Evolutionary conservation across 2,888 invertebrate species (phyloP).

Genomic region (Caenorhabditis sp.): DNA sequence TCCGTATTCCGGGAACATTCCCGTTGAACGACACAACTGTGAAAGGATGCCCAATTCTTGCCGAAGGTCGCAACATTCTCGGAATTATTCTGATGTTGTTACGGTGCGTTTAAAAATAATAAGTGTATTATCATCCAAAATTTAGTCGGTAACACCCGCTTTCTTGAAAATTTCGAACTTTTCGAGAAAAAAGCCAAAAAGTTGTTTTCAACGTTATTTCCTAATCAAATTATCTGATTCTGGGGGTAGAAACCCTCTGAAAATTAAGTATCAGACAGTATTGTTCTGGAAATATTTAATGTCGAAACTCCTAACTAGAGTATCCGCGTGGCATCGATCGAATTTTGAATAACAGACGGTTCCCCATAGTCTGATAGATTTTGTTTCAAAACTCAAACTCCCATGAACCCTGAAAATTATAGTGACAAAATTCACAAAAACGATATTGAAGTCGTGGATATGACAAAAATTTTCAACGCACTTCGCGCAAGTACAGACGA

Average conservation of each 20-base stretch:
- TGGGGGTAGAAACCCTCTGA: no score
- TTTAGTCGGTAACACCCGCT: not conserved
- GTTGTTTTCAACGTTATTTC: not conserved
- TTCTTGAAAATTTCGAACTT: no score
- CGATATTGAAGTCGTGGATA: constrained; percentile 37
- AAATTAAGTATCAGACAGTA: no score
- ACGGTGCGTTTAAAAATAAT: constrained; percentile 7
- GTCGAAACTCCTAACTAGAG: no score
- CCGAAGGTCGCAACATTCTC: constrained; percentile 46
- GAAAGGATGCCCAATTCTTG: constrained; percentile 38
- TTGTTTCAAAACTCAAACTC: no score
- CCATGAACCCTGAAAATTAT: no score
- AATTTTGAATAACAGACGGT: no score
- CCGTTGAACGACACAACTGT: constrained; percentile 42
- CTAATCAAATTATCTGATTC: not conserved
- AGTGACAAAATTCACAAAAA: constrained; percentile 33
- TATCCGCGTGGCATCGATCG: no score
- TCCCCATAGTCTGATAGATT: no score
- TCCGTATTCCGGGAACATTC: constrained; percentile 38
- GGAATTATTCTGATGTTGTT: constrained; percentile 55
- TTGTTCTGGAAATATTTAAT: no score
- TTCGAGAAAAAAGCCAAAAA: constrained; percentile 2
- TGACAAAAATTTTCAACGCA: constrained; percentile 27
- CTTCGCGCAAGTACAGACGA: constrained; percentile 13
- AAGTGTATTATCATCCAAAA: not conserved